phyloP scores from a whole-genome alignment of 2,113 vertebrate genomes.

The Pedetes capensis region DNA sequence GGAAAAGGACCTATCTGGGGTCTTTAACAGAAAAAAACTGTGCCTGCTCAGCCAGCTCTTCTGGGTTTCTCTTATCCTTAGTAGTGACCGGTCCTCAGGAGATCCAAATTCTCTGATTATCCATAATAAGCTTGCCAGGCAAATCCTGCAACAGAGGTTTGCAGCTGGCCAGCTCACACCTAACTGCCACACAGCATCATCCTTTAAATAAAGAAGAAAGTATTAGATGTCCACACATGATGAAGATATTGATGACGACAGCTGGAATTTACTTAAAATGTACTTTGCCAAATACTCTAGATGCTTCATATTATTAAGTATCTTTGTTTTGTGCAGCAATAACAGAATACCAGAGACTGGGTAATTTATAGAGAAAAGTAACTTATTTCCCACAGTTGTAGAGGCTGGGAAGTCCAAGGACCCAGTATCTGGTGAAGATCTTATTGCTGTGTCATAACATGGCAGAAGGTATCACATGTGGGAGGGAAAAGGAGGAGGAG shows the following conservation, averaged over 20 bases:
- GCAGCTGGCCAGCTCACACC: not conserved
- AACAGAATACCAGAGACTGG: not conserved
- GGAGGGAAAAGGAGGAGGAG: too few species aligned
- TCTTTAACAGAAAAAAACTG: not conserved
- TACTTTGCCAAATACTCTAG: not conserved
- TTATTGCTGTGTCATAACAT: not conserved
- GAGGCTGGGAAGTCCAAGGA: not conserved
- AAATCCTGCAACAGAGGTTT: not conserved
- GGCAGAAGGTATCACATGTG: not conserved
- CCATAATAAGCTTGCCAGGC: not conserved
- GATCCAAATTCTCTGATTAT: not conserved
- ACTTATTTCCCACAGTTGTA: not conserved
- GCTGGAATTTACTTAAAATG: slow-evolving; percentile 17
- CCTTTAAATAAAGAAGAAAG: not conserved
- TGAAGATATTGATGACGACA: not conserved
- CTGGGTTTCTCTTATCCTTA: not conserved
- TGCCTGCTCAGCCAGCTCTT: not conserved
- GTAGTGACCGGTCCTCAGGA: not conserved
- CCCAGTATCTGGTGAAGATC: not conserved
- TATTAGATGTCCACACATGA: not conserved
- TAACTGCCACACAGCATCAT: not conserved
- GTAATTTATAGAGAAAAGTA: not conserved
- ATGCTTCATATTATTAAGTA: not conserved
- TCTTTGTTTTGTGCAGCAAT: not conserved
- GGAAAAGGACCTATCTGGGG: not conserved